Evolutionary conservation across 2,888 invertebrate genomes (phyloP).

Genomic region (Unio pictorum): DNA sequence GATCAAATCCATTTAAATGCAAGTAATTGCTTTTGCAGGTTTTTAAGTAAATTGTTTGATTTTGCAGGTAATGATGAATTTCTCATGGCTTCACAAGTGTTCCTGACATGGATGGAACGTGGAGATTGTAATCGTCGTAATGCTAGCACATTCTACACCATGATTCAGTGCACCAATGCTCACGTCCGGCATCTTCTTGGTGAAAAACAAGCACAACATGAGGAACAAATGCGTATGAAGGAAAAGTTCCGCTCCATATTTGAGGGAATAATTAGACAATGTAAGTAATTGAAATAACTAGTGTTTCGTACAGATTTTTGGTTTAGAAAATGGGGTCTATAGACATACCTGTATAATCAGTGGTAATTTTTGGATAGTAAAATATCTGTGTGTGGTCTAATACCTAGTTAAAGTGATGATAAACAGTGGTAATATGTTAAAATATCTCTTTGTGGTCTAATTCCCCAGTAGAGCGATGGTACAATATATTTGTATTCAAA

Average conservation of each 20-base stretch:
- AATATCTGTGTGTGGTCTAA: no score
- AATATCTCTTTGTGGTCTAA: no score
- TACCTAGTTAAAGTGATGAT: no score
- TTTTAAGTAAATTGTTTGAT: neutral
- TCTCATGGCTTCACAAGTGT: slow-evolving; percentile 86
- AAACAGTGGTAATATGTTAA: no score
- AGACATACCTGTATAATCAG: no score
- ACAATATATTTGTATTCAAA: no score
- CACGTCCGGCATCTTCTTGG: slow-evolving; percentile 88
- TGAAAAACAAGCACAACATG: slow-evolving; percentile 90
- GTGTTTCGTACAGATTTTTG: no score
- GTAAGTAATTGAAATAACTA: slow-evolving; percentile 79
- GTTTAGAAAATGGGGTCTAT: no score
- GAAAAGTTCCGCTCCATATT: slow-evolving; percentile 88
- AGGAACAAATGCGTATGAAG: slow-evolving; percentile 88
- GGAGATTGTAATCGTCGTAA: slow-evolving; percentile 95
- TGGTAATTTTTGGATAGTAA: no score
- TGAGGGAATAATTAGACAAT: slow-evolving; percentile 89
- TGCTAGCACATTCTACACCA: slow-evolving; percentile 92
- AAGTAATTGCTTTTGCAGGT: neutral
- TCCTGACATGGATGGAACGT: slow-evolving; percentile 92
- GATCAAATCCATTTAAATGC: no score
- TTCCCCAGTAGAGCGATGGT: no score
- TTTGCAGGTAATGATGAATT: slow-evolving; percentile 82
- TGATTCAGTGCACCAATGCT: slow-evolving; percentile 92